Percentiles rank a stretch among this genome's conserved stretches.
Conservation (phyloP, 2,113 vertebrate genomes). For the Phyllostomus hastatus region DNA sequence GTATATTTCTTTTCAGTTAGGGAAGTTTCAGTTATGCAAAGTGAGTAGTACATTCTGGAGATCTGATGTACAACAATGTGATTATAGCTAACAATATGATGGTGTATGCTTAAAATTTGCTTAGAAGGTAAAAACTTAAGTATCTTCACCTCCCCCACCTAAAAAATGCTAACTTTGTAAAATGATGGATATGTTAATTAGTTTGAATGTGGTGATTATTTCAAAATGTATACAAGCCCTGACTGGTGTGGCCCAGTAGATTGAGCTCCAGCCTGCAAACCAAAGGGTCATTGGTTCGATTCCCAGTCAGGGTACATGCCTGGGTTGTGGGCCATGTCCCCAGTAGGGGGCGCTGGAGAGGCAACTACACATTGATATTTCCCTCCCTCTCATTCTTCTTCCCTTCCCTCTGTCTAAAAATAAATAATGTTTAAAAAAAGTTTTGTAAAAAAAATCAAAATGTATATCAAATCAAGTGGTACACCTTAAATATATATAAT, state of each 20-base stretch:
- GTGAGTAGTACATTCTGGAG: background rate
- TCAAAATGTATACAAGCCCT: background rate
- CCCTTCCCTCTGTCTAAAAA: no score
- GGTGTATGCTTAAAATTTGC: background rate
- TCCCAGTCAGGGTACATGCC: no score
- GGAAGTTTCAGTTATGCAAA: background rate
- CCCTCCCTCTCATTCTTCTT: no score
- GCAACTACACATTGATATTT: no score
- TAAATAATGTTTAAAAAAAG: no score
- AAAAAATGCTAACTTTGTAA: background rate
- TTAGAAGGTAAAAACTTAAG: background rate
- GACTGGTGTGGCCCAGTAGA: no score
- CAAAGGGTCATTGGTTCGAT: no score
- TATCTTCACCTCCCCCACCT: background rate
- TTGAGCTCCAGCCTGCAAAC: no score
- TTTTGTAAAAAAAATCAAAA: background rate
- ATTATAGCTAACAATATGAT: background rate
- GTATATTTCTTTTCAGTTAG: background rate
- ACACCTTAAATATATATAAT: background rate
- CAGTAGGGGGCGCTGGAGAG: no score
- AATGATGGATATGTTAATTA: conserved; percentile 4
- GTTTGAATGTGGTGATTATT: background rate
- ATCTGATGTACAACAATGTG: background rate
- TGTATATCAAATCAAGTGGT: background rate
- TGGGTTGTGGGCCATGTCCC: no score